Base-by-base conservation (phyloP, 2,888 invertebrate genomes). In the Thereva nobilitata region DNA sequence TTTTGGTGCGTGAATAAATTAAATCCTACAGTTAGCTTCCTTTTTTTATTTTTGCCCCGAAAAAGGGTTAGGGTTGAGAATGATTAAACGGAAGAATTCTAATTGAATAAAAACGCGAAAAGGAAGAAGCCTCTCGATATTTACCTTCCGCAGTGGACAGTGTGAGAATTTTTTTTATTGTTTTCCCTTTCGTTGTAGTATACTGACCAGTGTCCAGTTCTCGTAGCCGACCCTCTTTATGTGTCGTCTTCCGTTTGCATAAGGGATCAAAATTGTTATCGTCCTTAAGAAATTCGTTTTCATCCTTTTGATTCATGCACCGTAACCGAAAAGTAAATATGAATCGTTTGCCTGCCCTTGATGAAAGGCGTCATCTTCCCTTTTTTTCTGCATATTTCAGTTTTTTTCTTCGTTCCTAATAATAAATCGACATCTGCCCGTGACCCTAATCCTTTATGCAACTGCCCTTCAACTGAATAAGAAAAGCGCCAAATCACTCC, bases 271-370 rank as follows among this genome's bases (percentile, higher is more conserved):
- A 52, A 23, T 44, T 55, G 57, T 63, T 57, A 57, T 63, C 63
- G 52, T 68, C 55, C 66, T 50, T 23, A 37, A 42, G 34, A 12
- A 23, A 23, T 8, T 10, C 10, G 52, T 50, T 41, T 56, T 42
- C 38, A 44, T 41, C 10, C 37, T 64, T 55, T 38, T 50, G 41
- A 56, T 56, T 63, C 49, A 45, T 61, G 59, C 44, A 56, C 54
- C 64, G 59, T 59, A 67, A 69, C 69, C 69, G 67, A 69, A 64
- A 63, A 64, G 69, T 64, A 69, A 69, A 69, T 50, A 69, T 38
- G 12, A 64, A 12, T 47, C 55, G 45, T 45, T 64, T 50, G 61
- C 49, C 61, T 41, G 34, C 34, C 61, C 10, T 50, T 41, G 61
- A 50, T 61, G 61, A 61, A 61, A 61, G 61, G 61, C 50, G 61